Evolutionary conservation across 2,888 invertebrate species (phyloP).

Genomic region (Platycheirus rosarum): DNA sequence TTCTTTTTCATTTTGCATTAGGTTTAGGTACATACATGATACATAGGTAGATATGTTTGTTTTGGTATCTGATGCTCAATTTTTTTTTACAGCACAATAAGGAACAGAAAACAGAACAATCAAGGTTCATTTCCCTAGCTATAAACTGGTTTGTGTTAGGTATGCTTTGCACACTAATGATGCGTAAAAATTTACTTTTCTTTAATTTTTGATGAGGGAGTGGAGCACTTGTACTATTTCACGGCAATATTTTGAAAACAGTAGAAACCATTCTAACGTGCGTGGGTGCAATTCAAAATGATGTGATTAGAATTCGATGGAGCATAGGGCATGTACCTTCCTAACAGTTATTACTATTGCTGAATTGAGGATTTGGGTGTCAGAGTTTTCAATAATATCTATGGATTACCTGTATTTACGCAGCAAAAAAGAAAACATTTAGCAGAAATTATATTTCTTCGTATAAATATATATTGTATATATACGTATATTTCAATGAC

Average conservation of each 20-base stretch:
- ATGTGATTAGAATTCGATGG: slow-evolving; percentile 72
- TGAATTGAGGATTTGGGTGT: neutral
- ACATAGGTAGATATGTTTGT: too few species aligned
- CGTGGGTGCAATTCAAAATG: slow-evolving; percentile 60
- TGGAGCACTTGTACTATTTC: too few species aligned
- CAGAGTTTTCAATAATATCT: too few species aligned
- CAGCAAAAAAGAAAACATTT: slow-evolving; percentile 6
- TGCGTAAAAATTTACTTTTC: slow-evolving; percentile 59
- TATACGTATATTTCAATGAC: too few species aligned
- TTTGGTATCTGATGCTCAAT: too few species aligned
- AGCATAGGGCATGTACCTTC: slow-evolving; percentile 56
- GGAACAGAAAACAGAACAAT: slow-evolving; percentile 63
- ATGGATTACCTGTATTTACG: slow-evolving; percentile 52
- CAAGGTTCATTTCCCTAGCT: slow-evolving; percentile 73
- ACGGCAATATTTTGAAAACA: slow-evolving; percentile 59
- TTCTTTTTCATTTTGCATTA: slow-evolving; percentile 72
- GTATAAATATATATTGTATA: too few species aligned
- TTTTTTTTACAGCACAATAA: slow-evolving; percentile 35
- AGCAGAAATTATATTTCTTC: slow-evolving; percentile 48
- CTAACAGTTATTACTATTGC: slow-evolving; percentile 44
- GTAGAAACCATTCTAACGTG: slow-evolving; percentile 47
- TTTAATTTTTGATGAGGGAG: too few species aligned
- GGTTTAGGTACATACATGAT: too few species aligned
- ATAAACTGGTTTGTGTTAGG: slow-evolving; percentile 66
- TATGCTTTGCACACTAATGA: slow-evolving; percentile 66